phyloP scores from a whole-genome alignment of 2,888 invertebrate species.

The Netelia fuscicornis region DNA sequence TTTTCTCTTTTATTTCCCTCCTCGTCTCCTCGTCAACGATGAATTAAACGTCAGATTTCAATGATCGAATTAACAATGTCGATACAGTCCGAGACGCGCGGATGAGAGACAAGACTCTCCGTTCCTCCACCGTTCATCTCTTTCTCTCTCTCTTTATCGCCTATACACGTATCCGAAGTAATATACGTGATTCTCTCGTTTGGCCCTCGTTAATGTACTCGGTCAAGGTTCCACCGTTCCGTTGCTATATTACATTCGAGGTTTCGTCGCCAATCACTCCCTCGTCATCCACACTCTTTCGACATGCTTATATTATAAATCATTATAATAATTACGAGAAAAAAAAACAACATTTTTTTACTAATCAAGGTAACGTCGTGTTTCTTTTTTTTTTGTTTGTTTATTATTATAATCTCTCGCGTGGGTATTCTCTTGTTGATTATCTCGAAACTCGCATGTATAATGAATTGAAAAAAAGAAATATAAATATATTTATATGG shows the following conservation, averaged over 20 bases:
- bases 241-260: conserved; percentile 38
- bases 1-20: conserved; percentile 58
- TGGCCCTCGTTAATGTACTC: conserved; percentile 63
- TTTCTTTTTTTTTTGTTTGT: background rate
- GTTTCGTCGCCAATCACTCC: conserved; percentile 51
- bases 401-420: background rate
- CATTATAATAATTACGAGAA: background rate
- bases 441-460: background rate
- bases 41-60: conserved; percentile 73
- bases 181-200: conserved; percentile 56
- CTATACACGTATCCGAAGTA: background rate
- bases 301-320: background rate
- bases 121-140: conserved; percentile 16
- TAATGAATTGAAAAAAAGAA: background rate
- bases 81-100: conserved; percentile 55
- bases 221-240: conserved; percentile 64
- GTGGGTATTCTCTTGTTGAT: background rate
- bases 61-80: conserved; percentile 73
- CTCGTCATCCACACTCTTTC: conserved; percentile 29
- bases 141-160: background rate
- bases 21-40: conserved; percentile 65
- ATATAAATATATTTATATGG: background rate
- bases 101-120: conserved; percentile 17
- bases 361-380: background rate
- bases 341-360: background rate